Percentiles rank a stretch among this genome's conserved stretches.
Evolutionary conservation across 2,797 vertebrate genomes (phyloP).

Genomic region (Enteromius trimaculatus): DNA sequence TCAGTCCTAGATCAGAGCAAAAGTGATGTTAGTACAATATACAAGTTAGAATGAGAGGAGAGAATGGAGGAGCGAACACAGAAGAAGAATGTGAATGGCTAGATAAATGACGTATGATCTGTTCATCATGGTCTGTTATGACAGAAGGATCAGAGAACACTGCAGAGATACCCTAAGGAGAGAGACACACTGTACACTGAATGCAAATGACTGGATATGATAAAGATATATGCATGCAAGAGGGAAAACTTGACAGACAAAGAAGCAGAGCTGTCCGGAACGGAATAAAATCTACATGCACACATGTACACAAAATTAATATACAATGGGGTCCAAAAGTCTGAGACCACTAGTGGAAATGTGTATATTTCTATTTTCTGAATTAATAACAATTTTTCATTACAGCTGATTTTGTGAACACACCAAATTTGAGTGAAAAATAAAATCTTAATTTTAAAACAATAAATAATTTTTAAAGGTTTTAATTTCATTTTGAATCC

Average conservation of each 20-base stretch:
- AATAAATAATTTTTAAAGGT: not conserved
- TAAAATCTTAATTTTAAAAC: not conserved
- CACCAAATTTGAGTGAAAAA: not conserved
- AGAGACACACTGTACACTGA: conserved; percentile 34
- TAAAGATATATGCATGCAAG: conserved; percentile 26
- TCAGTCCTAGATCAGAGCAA: conserved; percentile 40
- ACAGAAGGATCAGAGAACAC: conserved; percentile 31
- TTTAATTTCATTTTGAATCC: not conserved
- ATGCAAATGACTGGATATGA: conserved; percentile 44
- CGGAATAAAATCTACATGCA: not conserved
- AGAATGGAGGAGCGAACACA: conserved; percentile 14
- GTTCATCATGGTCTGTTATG: conserved; percentile 45
- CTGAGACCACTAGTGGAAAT: not conserved
- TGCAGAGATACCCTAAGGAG: conserved; percentile 40
- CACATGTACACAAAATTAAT: not conserved
- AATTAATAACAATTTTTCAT: not conserved
- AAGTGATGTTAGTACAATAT: conserved; percentile 25
- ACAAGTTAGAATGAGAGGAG: conserved; percentile 7
- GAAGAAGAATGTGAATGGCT: conserved; percentile 20
- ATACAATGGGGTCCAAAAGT: not conserved
- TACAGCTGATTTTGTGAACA: not conserved
- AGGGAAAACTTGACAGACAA: conserved; percentile 29
- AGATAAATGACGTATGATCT: conserved; percentile 35
- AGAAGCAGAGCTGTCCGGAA: not conserved
- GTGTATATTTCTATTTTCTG: not conserved